Evolutionary conservation across 1,140 invertebrate species (phyloP), one percentile per base, ranked within the genome.

Genomic region (Caenorhabditis briggsae): DNA sequence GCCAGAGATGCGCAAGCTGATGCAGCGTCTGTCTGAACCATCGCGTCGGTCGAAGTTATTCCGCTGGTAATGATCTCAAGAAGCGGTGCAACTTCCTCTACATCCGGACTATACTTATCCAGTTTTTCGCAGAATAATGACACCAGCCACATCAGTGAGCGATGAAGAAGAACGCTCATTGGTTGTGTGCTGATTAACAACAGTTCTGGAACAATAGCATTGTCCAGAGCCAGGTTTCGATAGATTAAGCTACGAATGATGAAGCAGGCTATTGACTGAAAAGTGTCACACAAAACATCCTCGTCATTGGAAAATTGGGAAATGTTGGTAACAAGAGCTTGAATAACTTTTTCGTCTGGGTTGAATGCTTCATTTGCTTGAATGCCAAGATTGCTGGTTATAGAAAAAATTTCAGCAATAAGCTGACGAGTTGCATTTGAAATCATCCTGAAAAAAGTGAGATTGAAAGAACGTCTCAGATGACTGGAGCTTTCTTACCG

Each of bases 11-110:
- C 70, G 41, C 70, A 78, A 11, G 70, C 16, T 12, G 70, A 50
- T 8, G 70, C 70, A 20, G 70, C 70, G 41, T 78, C 70, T 11
- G 70, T 78, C 20, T 78, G 70, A 50, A 78, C 70, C 70, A 78
- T 78, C 20, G 70, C 9, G 33, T 78, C 70, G 12, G 70, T 12
- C 14, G 70, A 78, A 7, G 11, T 20, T 6, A 78, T 78, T 78
- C 70, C 70, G 2, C 8, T 25, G 20, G 70, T 3, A 14, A 78
- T 14, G 18, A 78, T 50, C 6, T 78, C 70, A 11, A 78, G 70
- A 23, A 78, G 70, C 14, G 70, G 70, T 5, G 46, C n/a, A 9
- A 78, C 20, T 78, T 78, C 70, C 1, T 78, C 70, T 2, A 78
- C 70, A 25, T 78, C 18, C 20, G 70, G 70, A 50, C 70, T 78